A percentile compares a stretch with the other conserved stretches of the same genome.
Evolutionary conservation across 2,797 vertebrate genomes (phyloP).

Genomic region (Neostethus bicornis): DNA sequence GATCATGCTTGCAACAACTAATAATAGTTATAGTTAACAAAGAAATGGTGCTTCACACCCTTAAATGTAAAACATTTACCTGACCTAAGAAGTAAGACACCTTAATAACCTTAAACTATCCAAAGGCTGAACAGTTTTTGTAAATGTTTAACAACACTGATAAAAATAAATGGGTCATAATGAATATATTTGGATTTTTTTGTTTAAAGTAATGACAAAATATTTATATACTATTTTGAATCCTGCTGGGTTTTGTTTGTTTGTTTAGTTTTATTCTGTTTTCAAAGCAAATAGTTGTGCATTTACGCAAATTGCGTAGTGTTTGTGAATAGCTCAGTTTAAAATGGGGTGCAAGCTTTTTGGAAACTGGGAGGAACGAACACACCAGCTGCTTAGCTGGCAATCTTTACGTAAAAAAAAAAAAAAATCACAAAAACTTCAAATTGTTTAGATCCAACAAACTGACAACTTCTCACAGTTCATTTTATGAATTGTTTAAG

Average conservation of each 20-base stretch:
- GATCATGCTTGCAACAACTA: too few relatives aligned
- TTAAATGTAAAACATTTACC: constrained; percentile 50
- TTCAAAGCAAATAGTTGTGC: constrained; percentile 25
- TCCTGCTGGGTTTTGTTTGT: too few relatives aligned
- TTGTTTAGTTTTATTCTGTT: not conserved
- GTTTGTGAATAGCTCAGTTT: constrained; percentile 48
- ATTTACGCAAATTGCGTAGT: constrained; percentile 43
- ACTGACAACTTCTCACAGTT: too few relatives aligned
- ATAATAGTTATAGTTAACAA: too few relatives aligned
- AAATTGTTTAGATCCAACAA: not conserved
- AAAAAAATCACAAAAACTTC: too few relatives aligned
- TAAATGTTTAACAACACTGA: constrained; percentile 64
- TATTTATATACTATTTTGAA: too few relatives aligned
- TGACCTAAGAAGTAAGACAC: constrained; percentile 24
- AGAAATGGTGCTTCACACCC: constrained; percentile 9
- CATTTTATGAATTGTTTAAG: not conserved
- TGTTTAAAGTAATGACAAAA: too few relatives aligned
- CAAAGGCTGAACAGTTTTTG: constrained; percentile 28
- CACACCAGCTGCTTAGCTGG: constrained; percentile 47
- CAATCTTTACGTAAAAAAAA: constrained; percentile 57
- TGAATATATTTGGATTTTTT: too few relatives aligned
- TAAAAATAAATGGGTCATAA: not conserved
- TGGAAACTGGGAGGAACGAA: constrained; percentile 47
- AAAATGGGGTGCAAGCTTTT: constrained; percentile 46
- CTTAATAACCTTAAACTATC: constrained; percentile 37